Base-by-base conservation (phyloP, 30 jellyfish, hydroid and myxozoan species). In the Aurelia coerulea region DNA sequence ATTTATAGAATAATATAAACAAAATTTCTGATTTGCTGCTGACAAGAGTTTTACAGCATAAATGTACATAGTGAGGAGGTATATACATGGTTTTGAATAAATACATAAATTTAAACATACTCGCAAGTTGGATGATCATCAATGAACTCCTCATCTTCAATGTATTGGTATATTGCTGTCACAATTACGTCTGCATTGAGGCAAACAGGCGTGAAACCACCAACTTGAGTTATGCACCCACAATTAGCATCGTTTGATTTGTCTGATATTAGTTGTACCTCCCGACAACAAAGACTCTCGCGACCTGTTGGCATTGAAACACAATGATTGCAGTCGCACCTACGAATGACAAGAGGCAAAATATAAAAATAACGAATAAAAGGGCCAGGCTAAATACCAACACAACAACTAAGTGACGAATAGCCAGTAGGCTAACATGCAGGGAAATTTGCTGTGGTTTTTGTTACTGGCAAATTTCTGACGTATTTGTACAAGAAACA, bases 191-290 rank as follows among this genome's bases (percentile, higher is more conserved):
- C 68, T 23, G 31, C 62, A 68, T 78, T 39, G 17, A 78, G 88
- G 65, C 88, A 60, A 63, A 78, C 88, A 62, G 88, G 34, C 5
- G 62, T 17, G 51, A 78, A 78, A 52, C 88, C 88, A 62, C 46
- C 64, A 5, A 59, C 59, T 66, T 78, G 68, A 35, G 88, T 78
- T 34, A 78, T 59, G 88, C 88, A 78, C 65, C 17, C 68, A 39
- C 67, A 73, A 52, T 50, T 73, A 3, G 70, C 70, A 73, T 73
- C 83, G 49, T 35, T 31, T 49, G 83, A 33, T 66, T 73, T 73
- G 70, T 66, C 54, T 39, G 39, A 31, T 66, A 73, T 41, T 31
- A 16, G 51, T 66, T 23, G 83, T 14, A 73, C 54, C 71, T 73
- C 83, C 54, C 46, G 12, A 41, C 83, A 46, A 71, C 83, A 73